phyloP scores from a whole-genome alignment of 2,113 vertebrate genomes.

The Myiagra hebetior region DNA sequence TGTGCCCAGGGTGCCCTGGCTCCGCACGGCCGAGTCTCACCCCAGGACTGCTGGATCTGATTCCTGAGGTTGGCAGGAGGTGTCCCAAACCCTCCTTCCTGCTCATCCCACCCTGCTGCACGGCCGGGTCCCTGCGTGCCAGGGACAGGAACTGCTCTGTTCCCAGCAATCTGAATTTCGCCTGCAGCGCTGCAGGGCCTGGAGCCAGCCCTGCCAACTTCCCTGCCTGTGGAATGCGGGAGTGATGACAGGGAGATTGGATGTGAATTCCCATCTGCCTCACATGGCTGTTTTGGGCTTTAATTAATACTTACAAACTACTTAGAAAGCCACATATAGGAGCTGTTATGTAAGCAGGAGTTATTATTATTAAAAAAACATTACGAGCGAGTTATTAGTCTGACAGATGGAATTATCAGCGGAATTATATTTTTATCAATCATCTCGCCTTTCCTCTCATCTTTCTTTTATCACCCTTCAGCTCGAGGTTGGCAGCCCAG shows the following conservation, averaged over 20 bases:
- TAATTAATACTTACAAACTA: not conserved
- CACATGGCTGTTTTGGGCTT: not conserved
- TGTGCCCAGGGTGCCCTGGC: not conserved
- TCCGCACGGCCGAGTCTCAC: not conserved
- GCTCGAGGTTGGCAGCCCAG: not conserved
- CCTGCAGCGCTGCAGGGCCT: not conserved
- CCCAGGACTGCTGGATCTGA: not conserved
- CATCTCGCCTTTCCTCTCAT: not conserved
- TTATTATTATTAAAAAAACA: not conserved
- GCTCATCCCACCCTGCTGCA: not conserved
- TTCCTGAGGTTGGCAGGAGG: not conserved
- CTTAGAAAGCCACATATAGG: not conserved
- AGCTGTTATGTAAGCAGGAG: constrained; percentile 14
- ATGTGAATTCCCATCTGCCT: constrained; percentile 25
- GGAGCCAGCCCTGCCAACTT: not conserved
- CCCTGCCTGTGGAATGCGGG: not conserved
- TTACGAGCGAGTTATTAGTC: not conserved
- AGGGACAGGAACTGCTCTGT: fast-evolving
- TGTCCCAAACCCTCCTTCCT: not conserved
- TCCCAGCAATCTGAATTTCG: not conserved
- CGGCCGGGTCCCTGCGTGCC: fast-evolving
- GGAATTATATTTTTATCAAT: not conserved
- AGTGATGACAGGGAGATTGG: not conserved
- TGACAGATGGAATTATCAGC: not conserved
- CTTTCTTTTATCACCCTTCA: not conserved